Evolutionary conservation across 2,797 vertebrate genomes (phyloP).

Genomic region (Eleutherodactylus coqui): DNA sequence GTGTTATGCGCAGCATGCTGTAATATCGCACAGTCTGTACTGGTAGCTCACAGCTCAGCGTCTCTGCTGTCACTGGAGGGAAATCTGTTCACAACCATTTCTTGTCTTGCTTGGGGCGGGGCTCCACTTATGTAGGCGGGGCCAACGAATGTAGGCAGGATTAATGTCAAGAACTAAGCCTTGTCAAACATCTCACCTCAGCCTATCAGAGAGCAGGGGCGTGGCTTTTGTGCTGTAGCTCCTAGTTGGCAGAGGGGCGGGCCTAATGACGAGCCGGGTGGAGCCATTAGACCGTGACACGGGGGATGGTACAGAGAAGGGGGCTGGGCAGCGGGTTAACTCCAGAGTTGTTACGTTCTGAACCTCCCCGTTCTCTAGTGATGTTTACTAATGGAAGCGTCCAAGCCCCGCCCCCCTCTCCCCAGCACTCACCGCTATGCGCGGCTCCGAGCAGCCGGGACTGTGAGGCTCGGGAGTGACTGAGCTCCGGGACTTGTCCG

Average conservation of each 20-base stretch:
- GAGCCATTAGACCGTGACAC: neutral
- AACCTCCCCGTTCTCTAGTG: conserved; percentile 40
- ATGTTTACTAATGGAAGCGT: conserved; percentile 55
- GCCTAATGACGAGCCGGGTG: conserved; percentile 10
- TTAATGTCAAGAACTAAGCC: conserved; percentile 11
- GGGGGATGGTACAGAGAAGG: neutral
- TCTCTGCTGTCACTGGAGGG: neutral
- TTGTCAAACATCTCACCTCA: neutral
- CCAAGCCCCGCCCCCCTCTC: conserved; percentile 11
- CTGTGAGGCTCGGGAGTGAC: conserved; percentile 39
- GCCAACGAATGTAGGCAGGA: neutral
- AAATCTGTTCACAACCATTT: neutral
- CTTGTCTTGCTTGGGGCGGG: neutral
- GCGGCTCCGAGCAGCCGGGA: conserved; percentile 32
- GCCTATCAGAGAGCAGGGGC: conserved; percentile 4
- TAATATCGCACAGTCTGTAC: too few species aligned
- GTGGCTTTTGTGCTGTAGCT: neutral
- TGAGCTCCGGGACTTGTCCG: neutral
- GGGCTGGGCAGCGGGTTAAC: neutral
- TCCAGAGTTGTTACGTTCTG: conserved; percentile 12
- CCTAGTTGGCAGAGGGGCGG: neutral
- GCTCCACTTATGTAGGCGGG: neutral
- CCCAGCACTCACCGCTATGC: neutral
- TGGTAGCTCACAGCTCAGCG: too few species aligned
- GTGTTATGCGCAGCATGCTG: too few species aligned